These are phyloP conservation scores for Butorides virescens DNA, from an alignment of 2,113 vertebrate species.

Conservation along the genomic window DNA sequence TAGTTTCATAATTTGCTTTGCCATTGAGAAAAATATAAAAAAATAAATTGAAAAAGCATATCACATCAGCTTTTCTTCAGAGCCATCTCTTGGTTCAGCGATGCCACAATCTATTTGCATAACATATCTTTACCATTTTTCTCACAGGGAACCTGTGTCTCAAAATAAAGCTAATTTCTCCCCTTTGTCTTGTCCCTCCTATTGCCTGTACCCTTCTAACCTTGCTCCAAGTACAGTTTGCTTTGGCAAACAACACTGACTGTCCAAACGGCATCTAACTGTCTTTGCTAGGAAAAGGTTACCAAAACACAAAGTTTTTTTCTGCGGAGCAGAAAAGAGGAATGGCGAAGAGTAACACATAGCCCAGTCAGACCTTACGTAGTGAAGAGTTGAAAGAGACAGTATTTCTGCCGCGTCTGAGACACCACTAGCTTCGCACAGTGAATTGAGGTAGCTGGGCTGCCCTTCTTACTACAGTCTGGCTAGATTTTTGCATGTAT, in stretches of 20 bases:
- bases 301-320: neutral
- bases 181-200: neutral
- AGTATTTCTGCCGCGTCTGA: neutral
- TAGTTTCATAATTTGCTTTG: neutral
- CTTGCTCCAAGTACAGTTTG: neutral
- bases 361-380: neutral
- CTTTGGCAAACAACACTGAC: neutral
- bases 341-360: neutral
- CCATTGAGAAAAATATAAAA: neutral
- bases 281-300: neutral
- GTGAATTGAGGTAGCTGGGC: neutral
- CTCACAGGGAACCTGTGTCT: neutral
- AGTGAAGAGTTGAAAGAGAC: neutral
- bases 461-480: neutral
- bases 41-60: neutral
- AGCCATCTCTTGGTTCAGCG: neutral
- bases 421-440: neutral
- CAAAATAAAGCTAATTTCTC: neutral
- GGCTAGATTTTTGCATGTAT: neutral
- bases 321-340: neutral
- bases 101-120: neutral
- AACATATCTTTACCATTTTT: neutral
- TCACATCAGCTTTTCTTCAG: neutral
- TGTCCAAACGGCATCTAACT: neutral
- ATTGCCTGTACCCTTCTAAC: neutral